Evolutionary conservation across 2,113 vertebrate genomes (phyloP).

Genomic region (Hippoglossus stenolepis): DNA sequence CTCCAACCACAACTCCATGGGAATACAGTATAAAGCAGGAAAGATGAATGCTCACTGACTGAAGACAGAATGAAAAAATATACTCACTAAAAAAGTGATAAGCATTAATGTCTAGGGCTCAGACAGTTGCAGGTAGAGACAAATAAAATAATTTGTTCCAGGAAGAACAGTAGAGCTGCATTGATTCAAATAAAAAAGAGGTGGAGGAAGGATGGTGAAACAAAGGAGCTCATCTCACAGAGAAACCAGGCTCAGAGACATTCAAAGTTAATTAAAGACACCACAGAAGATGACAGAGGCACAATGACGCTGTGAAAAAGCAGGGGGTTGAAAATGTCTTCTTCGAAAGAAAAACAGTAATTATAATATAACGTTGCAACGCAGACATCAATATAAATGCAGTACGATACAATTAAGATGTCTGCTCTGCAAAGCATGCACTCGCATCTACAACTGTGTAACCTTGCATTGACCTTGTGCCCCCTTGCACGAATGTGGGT

Average conservation of each 20-base stretch:
- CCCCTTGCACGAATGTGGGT: background rate
- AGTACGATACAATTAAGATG: background rate
- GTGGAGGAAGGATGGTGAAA: background rate
- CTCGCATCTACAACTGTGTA: conserved; percentile 17
- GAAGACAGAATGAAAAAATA: background rate
- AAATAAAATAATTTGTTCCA: background rate
- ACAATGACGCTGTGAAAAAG: background rate
- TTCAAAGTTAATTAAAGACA: background rate
- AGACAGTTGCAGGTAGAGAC: conserved; percentile 2
- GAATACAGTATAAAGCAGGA: background rate
- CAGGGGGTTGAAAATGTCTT: background rate
- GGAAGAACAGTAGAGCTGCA: background rate
- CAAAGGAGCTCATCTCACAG: background rate
- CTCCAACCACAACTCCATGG: background rate
- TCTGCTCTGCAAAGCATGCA: conserved; percentile 5
- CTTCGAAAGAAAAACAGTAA: background rate
- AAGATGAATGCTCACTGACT: background rate
- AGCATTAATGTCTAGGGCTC: background rate
- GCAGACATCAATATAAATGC: background rate
- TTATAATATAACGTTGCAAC: background rate
- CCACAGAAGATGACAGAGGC: background rate
- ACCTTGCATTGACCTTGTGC: conserved; percentile 64
- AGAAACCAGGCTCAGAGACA: background rate
- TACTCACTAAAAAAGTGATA: background rate
- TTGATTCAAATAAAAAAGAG: background rate